phyloP scores from a whole-genome alignment of 1,140 invertebrate species.

The Drosophila jambulina region DNA sequence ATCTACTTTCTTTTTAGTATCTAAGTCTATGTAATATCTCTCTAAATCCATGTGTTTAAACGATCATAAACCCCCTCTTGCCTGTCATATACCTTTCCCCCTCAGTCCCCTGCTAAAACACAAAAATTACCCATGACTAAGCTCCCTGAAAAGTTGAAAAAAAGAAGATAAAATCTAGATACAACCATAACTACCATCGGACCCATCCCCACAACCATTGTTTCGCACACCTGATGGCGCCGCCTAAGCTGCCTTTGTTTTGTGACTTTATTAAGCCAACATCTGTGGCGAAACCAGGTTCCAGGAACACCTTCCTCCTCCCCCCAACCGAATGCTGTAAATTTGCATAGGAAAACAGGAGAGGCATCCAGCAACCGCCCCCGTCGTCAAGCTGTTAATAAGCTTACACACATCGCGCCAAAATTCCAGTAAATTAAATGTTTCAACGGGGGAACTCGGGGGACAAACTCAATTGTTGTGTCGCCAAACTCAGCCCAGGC shows the following conservation, averaged over 20 bases:
- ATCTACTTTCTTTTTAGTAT: too few relatives aligned
- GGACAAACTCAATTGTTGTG: constrained; percentile 77
- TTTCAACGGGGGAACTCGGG: constrained; percentile 46
- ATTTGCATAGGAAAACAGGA: constrained; percentile 79
- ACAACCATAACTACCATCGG: background rate
- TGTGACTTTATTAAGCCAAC: constrained; percentile 38
- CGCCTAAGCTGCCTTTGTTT: constrained; percentile 31
- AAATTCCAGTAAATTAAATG: constrained; percentile 82
- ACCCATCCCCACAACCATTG: constrained; percentile 8
- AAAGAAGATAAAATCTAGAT: background rate
- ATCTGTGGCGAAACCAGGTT: constrained; percentile 8
- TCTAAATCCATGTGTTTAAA: too few relatives aligned
- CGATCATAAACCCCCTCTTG: too few relatives aligned
- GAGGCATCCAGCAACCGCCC: constrained; percentile 3
- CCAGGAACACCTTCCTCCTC: background rate
- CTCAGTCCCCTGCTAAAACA: too few relatives aligned
- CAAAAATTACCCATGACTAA: background rate
- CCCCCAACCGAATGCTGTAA: background rate
- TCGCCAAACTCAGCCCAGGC: constrained; percentile 67
- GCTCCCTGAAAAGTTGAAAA: background rate
- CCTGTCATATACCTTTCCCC: background rate
- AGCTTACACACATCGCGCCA: constrained; percentile 71
- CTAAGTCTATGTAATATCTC: too few relatives aligned
- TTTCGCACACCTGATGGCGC: constrained; percentile 10
- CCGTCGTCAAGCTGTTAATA: constrained; percentile 67